These are phyloP conservation scores for Amphipyra tragopoginis DNA, from an alignment of 2,888 invertebrate genomes.

Conservation along the genomic window DNA sequence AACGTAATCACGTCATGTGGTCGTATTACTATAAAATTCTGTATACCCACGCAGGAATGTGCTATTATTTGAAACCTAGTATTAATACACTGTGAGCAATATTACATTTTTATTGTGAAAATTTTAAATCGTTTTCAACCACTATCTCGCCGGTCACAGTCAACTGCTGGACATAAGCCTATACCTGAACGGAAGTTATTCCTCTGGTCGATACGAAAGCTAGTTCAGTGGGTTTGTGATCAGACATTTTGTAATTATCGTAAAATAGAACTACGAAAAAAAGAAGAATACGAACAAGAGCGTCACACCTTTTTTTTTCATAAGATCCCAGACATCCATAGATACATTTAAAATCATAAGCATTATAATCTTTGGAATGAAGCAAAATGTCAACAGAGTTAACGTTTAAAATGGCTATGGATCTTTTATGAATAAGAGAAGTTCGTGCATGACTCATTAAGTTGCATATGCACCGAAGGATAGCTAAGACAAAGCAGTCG, in stretches of 20 bases:
- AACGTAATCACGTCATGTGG: slow-evolving; percentile 46
- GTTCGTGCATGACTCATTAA: slow-evolving; percentile 18
- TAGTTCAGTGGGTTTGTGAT: no score
- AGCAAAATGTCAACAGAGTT: background rate
- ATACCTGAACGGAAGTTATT: no score
- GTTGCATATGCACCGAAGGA: slow-evolving; percentile 17
- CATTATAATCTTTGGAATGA: background rate
- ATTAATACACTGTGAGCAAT: background rate
- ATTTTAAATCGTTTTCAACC: background rate
- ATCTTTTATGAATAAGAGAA: slow-evolving; percentile 13
- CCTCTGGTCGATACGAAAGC: no score
- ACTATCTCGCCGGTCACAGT: background rate
- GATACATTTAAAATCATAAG: no score
- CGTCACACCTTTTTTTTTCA: no score
- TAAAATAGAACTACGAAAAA: no score
- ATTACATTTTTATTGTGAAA: background rate
- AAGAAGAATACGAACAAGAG: no score
- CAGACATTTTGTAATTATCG: no score
- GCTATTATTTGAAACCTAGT: background rate
- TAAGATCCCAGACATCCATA: no score
- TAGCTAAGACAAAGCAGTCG: slow-evolving; percentile 33
- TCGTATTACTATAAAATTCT: slow-evolving; percentile 37
- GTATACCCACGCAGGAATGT: slow-evolving; percentile 19
- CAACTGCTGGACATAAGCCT: no score
- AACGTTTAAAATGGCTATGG: background rate